Conservation (phyloP, 2,888 invertebrate genomes). For the Cheilosia scutellata region DNA sequence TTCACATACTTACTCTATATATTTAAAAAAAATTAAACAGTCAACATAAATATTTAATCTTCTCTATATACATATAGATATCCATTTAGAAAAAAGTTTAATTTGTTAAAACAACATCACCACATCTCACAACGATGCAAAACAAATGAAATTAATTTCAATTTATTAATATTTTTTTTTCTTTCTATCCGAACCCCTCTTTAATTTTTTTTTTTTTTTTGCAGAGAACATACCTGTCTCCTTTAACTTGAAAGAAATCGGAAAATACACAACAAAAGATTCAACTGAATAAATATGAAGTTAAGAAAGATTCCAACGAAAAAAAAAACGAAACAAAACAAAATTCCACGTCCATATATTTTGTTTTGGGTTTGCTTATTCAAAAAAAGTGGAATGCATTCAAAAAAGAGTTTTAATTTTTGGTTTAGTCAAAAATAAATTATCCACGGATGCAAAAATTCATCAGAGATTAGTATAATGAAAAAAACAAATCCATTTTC, state of each 20-base stretch:
- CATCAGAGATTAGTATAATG: constrained; percentile 49
- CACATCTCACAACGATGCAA: constrained; percentile 75
- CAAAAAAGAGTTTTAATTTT: constrained; percentile 64
- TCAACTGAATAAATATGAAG: constrained; percentile 48
- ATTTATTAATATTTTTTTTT: too few species aligned
- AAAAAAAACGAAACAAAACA: constrained; percentile 54
- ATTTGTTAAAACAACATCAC: constrained; percentile 69
- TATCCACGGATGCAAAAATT: constrained; percentile 73
- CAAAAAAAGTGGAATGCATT: constrained; percentile 69
- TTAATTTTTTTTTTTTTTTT: neutral
- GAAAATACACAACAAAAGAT: constrained; percentile 60
- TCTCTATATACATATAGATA: constrained; percentile 27
- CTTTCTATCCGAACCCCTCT: constrained; percentile 41
- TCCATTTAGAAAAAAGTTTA: constrained; percentile 26
- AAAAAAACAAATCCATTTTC: constrained; percentile 63
- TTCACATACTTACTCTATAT: constrained; percentile 54
- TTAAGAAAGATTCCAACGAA: neutral
- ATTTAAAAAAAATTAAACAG: neutral
- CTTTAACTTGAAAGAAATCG: constrained; percentile 63
- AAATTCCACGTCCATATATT: constrained; percentile 67
- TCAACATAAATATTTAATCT: constrained; percentile 5
- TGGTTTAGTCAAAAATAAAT: constrained; percentile 38
- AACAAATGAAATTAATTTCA: constrained; percentile 58
- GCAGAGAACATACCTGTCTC: constrained; percentile 75
- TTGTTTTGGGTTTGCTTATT: constrained; percentile 39